Evolutionary conservation across 1,140 invertebrate species (phyloP).

Genomic region (Drosophila navojoa): DNA sequence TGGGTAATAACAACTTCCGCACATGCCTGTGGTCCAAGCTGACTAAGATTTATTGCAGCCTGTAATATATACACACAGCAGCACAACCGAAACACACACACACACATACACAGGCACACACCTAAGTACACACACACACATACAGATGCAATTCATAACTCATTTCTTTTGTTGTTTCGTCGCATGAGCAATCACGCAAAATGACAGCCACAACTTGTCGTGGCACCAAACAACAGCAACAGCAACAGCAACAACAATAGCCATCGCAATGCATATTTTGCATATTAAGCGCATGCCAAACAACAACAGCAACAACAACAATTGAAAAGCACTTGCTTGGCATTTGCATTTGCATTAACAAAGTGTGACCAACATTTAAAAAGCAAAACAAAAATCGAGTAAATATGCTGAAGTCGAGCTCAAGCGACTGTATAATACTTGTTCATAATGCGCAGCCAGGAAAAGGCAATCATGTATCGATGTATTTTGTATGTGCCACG

Average conservation of each 20-base stretch:
- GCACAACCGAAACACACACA: neutral
- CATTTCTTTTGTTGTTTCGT: conserved; percentile 48
- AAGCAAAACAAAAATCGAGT: no score
- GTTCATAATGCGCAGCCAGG: no score
- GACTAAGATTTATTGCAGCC: conserved; percentile 56
- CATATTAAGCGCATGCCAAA: conserved; percentile 62
- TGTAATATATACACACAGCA: conserved; percentile 15
- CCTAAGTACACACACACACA: neutral
- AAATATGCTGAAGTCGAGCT: no score
- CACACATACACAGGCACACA: conserved; percentile 6
- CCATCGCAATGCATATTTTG: conserved; percentile 45
- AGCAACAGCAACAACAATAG: conserved; percentile 14
- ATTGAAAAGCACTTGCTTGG: conserved; percentile 29
- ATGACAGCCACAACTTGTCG: conserved; percentile 46
- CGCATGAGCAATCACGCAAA: conserved; percentile 38
- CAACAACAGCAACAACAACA: conserved; percentile 29
- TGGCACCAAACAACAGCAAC: conserved; percentile 24
- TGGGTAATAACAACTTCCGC: conserved; percentile 58
- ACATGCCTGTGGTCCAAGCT: conserved; percentile 46
- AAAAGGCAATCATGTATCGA: no score
- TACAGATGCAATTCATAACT: conserved; percentile 38
- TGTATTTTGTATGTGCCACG: no score
- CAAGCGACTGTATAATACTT: no score
- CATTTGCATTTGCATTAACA: conserved; percentile 60
- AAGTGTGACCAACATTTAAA: conserved; percentile 34